These are phyloP conservation scores for human DNA, from an alignment of 2,113 vertebrate species.

Conservation along the genomic window DNA sequence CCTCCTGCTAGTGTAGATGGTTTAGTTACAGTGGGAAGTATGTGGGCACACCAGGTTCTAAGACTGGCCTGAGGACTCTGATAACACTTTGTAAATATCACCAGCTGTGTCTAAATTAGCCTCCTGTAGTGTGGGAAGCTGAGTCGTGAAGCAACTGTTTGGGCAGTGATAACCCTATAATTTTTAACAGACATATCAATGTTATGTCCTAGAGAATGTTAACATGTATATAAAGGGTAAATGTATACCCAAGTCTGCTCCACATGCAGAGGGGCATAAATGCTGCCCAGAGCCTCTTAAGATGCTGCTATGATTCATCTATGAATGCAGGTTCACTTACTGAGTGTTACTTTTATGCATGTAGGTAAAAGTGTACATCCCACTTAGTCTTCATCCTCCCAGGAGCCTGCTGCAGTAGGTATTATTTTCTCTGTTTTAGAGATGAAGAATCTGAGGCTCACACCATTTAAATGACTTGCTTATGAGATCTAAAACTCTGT, in stretches of 20 bases:
- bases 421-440: not conserved
- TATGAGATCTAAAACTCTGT: not conserved
- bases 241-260: not conserved
- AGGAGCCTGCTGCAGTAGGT: not conserved
- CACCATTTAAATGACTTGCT: not conserved
- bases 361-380: not conserved
- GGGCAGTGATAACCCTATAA: not conserved
- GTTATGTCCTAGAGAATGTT: not conserved
- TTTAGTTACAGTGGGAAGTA: not conserved
- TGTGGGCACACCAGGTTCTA: conserved; percentile 9
- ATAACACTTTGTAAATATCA: conserved; percentile 53
- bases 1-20: not conserved
- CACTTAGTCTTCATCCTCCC: not conserved
- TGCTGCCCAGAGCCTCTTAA: not conserved
- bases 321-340: not conserved
- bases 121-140: not conserved
- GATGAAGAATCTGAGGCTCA: not conserved
- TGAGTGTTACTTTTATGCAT: not conserved
- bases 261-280: not conserved
- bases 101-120: conserved; percentile 56
- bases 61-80: not conserved
- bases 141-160: conserved; percentile 1
- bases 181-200: conserved; percentile 19
- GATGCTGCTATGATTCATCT: not conserved
- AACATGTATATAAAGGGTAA: not conserved